Percentiles rank a stretch among this genome's conserved stretches.
These are phyloP conservation scores for Sebastes steindachneri DNA, from an alignment of 2,797 vertebrate genomes.

Conservation along the genomic window DNA sequence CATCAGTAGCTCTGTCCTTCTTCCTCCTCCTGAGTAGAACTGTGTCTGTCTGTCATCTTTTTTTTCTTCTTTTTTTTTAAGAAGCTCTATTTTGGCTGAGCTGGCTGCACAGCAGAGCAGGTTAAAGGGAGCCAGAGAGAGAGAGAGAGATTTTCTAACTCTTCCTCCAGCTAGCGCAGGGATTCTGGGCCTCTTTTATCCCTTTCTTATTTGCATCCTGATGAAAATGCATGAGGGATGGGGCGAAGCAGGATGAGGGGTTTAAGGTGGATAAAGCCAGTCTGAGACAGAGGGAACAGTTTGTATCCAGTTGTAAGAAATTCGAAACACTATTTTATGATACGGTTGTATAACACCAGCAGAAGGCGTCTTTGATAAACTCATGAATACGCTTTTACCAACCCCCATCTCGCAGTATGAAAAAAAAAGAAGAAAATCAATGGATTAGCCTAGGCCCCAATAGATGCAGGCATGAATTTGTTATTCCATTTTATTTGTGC, in stretches of 20 bases:
- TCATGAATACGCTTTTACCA: conserved; percentile 55
- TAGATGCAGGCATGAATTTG: conserved; percentile 63
- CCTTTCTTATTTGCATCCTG: conserved; percentile 84
- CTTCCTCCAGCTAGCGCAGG: conserved; percentile 78
- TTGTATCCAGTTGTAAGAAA: conserved; percentile 79
- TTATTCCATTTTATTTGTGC: conserved; percentile 61
- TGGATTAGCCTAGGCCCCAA: conserved; percentile 61
- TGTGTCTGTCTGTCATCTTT: conserved; percentile 55
- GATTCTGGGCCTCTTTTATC: conserved; percentile 83
- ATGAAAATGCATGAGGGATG: conserved; percentile 85
- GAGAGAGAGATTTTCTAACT: conserved; percentile 66
- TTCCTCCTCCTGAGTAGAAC: conserved; percentile 53
- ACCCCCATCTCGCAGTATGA: conserved; percentile 52
- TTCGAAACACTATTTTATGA: conserved; percentile 72
- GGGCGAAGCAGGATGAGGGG: conserved; percentile 79
- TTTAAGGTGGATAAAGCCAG: conserved; percentile 83
- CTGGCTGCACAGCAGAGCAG: conserved; percentile 68
- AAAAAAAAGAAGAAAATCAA: conserved; percentile 27
- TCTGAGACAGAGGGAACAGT: conserved; percentile 78
- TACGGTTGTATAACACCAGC: conserved; percentile 67
- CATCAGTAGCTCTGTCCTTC: conserved; percentile 66
- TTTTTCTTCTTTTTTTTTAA: conserved; percentile 36
- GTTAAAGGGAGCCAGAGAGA: conserved; percentile 67
- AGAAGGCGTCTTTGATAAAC: conserved; percentile 74
- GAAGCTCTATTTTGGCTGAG: conserved; percentile 74